These are phyloP conservation scores for Hirtodrosophila histrioides DNA, from an alignment of 2,888 invertebrate genomes.

Conservation along the genomic window DNA sequence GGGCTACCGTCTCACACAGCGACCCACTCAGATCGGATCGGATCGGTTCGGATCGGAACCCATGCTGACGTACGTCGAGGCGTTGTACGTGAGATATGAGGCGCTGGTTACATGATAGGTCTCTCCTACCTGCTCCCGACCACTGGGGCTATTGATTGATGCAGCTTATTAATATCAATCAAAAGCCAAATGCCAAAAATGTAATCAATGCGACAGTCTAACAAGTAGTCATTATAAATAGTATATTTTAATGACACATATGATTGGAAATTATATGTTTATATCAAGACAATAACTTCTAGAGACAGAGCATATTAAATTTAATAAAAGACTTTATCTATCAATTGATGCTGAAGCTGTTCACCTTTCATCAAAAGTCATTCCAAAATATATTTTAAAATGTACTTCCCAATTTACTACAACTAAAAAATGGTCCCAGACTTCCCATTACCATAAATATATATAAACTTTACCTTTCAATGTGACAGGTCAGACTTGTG, in stretches of 20 bases:
- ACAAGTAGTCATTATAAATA: not conserved
- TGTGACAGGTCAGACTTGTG: no score
- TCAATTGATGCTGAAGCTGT: no score
- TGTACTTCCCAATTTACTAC: no score
- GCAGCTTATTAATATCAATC: constrained; percentile 67
- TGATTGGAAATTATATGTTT: no score
- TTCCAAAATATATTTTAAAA: no score
- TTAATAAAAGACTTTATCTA: no score
- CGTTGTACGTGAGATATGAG: constrained; percentile 42
- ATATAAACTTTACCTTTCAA: no score
- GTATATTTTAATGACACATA: not conserved
- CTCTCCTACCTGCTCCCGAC: constrained; percentile 9
- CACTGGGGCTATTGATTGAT: constrained; percentile 60
- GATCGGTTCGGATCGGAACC: not conserved
- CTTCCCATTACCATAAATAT: no score
- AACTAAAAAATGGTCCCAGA: no score
- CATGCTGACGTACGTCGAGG: not conserved
- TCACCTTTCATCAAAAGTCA: no score
- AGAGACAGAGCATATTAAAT: no score
- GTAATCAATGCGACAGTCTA: constrained; percentile 15
- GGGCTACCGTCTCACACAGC: constrained; percentile 41
- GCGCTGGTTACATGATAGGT: constrained; percentile 28
- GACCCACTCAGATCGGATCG: constrained; percentile 20
- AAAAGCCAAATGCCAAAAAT: constrained; percentile 40
- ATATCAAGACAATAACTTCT: no score